A percentile compares a stretch with the other conserved stretches of the same genome.
Conservation (phyloP, 1,140 invertebrate species). For the Pararge aegeria region DNA sequence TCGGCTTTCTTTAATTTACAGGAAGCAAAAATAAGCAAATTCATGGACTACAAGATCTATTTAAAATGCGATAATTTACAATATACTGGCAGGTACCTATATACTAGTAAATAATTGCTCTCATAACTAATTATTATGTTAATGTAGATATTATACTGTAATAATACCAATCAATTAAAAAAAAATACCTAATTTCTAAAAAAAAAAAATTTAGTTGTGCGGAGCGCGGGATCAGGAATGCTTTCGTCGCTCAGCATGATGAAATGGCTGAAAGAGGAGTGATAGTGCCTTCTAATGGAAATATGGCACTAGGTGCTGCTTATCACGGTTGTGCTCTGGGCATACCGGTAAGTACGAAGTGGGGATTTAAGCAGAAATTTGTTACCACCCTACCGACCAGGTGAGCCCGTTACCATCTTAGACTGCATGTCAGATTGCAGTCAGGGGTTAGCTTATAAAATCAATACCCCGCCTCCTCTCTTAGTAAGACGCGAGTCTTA, state of each 20-base stretch:
- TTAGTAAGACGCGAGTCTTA: no score
- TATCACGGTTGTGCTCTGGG: constrained; percentile 55
- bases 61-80: constrained; percentile 74
- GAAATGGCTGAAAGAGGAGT: constrained; percentile 43
- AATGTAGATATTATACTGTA: no score
- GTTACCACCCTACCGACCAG: no score
- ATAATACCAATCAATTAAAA: no score
- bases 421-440: no score
- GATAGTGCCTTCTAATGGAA: constrained; percentile 60
- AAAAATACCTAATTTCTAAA: not conserved
- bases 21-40: constrained; percentile 71
- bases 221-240: constrained; percentile 62
- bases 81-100: constrained; percentile 62
- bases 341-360: constrained; percentile 46
- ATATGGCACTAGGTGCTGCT: constrained; percentile 55
- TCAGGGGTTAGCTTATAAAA: no score
- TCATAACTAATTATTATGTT: no score
- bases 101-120: not conserved
- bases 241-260: constrained; percentile 41
- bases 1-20: constrained; percentile 37
- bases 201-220: constrained; percentile 47
- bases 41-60: constrained; percentile 68
- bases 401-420: no score
- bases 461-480: no score
- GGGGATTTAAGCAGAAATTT: not conserved